Percentiles rank a stretch among this genome's conserved stretches.
Conservation (phyloP, 2,888 invertebrate genomes). For the Agrochola circellaris region DNA sequence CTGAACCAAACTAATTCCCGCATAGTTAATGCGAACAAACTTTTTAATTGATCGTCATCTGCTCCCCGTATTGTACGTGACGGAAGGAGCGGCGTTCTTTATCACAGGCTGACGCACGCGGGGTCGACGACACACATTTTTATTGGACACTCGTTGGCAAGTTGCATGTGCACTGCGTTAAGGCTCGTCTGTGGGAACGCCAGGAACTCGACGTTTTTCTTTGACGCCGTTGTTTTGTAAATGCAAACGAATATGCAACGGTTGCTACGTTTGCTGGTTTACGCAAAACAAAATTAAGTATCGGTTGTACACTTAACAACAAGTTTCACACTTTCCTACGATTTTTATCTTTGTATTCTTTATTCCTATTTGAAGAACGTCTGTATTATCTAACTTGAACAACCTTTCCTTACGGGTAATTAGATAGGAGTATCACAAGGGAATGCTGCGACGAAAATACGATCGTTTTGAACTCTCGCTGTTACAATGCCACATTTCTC, state of each 20-base stretch:
- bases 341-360: constrained; percentile 68
- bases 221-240: constrained; percentile 75
- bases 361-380: constrained; percentile 62
- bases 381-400: constrained; percentile 68
- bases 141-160: constrained; percentile 80
- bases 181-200: constrained; percentile 85
- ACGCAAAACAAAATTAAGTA: constrained; percentile 63
- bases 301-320: constrained; percentile 58
- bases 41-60: constrained; percentile 90
- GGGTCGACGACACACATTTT: constrained; percentile 88
- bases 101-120: constrained; percentile 86
- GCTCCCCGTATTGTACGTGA: constrained; percentile 81
- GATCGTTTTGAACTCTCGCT: constrained; percentile 80
- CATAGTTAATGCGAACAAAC: constrained; percentile 88
- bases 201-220: constrained; percentile 76
- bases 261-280: constrained; percentile 69
- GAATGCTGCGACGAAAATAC: constrained; percentile 75
- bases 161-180: constrained; percentile 74
- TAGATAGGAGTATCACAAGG: constrained; percentile 76
- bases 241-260: constrained; percentile 71
- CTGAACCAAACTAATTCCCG: constrained; percentile 82
- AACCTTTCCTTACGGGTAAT: constrained; percentile 76
- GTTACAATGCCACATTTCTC: constrained; percentile 80
- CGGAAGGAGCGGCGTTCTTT: constrained; percentile 82
- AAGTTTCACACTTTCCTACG: constrained; percentile 69